These are phyloP conservation scores for Tauraco hartlaubi DNA, from an alignment of 2,797 vertebrate species.

Conservation along the genomic window DNA sequence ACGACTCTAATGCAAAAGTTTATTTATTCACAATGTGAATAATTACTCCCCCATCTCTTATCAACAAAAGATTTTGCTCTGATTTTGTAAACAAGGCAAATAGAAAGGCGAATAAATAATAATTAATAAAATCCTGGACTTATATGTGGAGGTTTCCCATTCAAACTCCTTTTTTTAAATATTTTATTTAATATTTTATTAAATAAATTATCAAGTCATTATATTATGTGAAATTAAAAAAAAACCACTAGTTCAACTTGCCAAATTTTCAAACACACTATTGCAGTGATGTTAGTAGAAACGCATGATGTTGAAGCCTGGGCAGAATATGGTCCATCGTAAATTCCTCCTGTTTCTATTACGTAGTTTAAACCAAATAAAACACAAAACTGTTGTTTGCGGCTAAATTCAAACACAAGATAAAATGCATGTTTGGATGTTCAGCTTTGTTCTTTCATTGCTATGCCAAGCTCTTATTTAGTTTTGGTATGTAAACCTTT, in stretches of 20 bases:
- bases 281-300: neutral
- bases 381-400: neutral
- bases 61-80: neutral
- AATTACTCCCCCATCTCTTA: neutral
- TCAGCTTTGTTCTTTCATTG: conserved; percentile 8
- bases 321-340: neutral
- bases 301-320: neutral
- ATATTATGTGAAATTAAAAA: conserved; percentile 29
- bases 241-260: neutral
- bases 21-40: neutral
- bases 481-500: conserved; percentile 22
- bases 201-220: conserved; percentile 34
- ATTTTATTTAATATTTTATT: neutral
- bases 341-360: conserved; percentile 41
- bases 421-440: neutral
- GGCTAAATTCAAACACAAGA: neutral
- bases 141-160: neutral
- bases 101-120: conserved; percentile 15
- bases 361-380: conserved; percentile 11
- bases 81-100: neutral
- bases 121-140: neutral
- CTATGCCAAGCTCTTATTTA: neutral
- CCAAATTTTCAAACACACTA: neutral
- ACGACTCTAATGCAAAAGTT: neutral
- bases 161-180: neutral